phyloP scores from a whole-genome alignment of 2,797 vertebrate genomes.

The Poecilia velifera region DNA sequence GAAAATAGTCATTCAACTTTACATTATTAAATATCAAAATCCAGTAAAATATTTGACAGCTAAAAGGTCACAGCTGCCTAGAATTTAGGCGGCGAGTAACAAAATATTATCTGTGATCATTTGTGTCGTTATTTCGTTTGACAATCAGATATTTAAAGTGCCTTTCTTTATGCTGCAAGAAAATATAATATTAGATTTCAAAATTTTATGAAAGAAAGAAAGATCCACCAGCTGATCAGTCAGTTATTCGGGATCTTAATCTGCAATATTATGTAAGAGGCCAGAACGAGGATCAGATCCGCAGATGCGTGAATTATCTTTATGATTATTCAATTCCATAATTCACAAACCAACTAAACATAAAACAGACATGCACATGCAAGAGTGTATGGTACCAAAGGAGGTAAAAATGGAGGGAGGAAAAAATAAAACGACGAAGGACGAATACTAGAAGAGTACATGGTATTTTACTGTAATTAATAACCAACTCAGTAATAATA shows the following conservation, averaged over 20 bases:
- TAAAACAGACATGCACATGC: not conserved
- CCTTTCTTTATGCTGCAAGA: not conserved
- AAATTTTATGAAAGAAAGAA: not conserved
- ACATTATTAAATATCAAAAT: not conserved
- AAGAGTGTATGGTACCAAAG: not conserved
- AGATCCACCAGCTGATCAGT: not conserved
- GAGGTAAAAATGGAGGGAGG: not conserved
- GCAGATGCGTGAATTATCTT: not conserved
- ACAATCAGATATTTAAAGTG: not conserved
- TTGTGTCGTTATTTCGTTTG: not conserved
- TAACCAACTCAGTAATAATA: not conserved
- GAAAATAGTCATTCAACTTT: not conserved
- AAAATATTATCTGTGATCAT: not conserved
- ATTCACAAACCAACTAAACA: not conserved
- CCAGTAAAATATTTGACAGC: not conserved
- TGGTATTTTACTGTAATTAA: not conserved
- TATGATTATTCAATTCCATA: not conserved
- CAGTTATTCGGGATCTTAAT: not conserved
- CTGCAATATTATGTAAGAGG: not conserved
- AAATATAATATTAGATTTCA: not conserved
- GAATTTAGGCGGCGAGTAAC: not conserved
- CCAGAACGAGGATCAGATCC: not conserved
- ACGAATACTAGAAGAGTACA: not conserved
- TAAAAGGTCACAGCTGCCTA: not conserved
- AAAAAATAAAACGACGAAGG: not conserved